A percentile compares a stretch with the other conserved stretches of the same genome.
Conservation (phyloP, 2,797 vertebrate species). For the Eulemur rubriventer region DNA sequence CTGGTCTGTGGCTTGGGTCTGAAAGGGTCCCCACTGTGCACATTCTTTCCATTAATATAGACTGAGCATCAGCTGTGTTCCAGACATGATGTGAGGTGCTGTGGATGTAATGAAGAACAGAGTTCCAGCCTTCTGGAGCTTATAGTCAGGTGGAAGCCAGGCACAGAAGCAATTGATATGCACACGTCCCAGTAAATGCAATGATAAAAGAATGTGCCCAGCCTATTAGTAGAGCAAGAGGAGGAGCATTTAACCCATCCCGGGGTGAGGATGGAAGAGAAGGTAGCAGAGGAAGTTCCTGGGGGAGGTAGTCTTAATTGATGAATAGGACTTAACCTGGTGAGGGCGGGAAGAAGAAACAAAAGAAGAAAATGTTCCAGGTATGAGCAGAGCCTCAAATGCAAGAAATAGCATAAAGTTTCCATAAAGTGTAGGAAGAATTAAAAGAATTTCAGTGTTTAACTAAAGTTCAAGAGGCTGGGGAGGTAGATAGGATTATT, state of each 20-base stretch:
- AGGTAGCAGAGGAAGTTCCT: background rate
- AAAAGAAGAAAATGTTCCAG: background rate
- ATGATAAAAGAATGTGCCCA: background rate
- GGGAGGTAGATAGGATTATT: background rate
- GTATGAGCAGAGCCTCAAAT: background rate
- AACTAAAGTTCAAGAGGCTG: constrained; percentile 44
- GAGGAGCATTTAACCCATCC: background rate
- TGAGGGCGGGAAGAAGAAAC: background rate
- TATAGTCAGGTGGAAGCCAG: background rate
- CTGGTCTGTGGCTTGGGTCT: background rate
- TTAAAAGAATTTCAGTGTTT: constrained; percentile 24
- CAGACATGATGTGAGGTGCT: background rate
- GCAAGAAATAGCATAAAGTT: background rate
- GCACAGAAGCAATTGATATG: background rate
- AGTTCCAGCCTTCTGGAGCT: background rate
- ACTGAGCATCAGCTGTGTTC: background rate
- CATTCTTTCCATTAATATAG: background rate
- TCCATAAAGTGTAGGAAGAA: constrained; percentile 11
- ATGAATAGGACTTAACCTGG: background rate
- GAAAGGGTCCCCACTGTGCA: background rate
- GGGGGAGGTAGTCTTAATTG: background rate
- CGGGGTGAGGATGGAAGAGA: background rate
- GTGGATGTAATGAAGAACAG: background rate
- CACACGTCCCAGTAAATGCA: background rate
- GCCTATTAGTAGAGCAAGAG: background rate